Evolutionary conservation across 2,888 invertebrate species (phyloP), one percentile per base, ranked within the genome.

Genomic region (Dorcus hopei): DNA sequence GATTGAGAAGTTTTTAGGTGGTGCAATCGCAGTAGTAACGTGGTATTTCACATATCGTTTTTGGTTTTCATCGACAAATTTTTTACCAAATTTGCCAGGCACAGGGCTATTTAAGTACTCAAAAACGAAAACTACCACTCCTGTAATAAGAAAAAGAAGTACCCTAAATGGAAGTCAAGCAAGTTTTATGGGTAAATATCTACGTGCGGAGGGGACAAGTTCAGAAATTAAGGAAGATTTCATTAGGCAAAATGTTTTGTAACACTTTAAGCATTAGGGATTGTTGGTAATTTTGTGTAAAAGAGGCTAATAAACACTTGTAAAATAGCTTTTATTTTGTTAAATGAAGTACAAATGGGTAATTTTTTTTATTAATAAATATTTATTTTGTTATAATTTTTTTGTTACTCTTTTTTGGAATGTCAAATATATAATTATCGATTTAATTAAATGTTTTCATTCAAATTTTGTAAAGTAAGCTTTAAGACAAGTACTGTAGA

Each of bases 1-100:
- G 90, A 87, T 95, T 26, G 97, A 99, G 76, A 98, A 99, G 76
- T 88, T 98, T 61, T 76, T 93, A 0, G 95, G 93, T 68, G 93
- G 93, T 19, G 82, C 89, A n/a, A 81, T 92, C 69, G 97, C 95
- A 8, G 87, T 95, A 68, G 73, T 89, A 4, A 90, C 91, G 38
- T 97, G 97, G 97, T 95, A 90, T 80, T 79, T 93, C 23, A 94
- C 93, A 0, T 97, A 97, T 76, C 84, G 88, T 61, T 84, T 88
- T 68, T 91, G 90, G 89, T 93, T 87, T 74, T 83, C 82, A 45
- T 80, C 86, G 53, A 83, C 85, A 9, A 80, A 81, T 58, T 65
- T 85, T 38, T 77, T 88, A 52, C 88, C 93, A 0, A 85, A 85
- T 63, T 76, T 87, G 49, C 90, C 93, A 14, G 93, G 93, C 9